phyloP scores from a whole-genome alignment of 2,113 vertebrate species.

The Suricata suricatta region DNA sequence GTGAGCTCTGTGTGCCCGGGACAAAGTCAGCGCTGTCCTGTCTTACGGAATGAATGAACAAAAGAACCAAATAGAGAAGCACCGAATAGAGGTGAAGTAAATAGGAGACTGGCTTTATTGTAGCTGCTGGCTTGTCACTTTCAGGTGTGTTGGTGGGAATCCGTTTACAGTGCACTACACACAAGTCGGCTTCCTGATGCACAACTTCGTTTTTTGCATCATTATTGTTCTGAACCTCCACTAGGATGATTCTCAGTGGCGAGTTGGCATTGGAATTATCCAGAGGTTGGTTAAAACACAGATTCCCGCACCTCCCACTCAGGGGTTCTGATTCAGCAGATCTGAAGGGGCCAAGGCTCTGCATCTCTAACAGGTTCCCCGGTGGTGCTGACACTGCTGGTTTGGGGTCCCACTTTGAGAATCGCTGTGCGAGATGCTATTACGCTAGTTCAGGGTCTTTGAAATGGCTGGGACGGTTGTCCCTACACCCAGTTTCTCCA shows the following conservation, averaged over 20 bases:
- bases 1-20: not conserved
- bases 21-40: not conserved
- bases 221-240: not conserved
- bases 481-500: not conserved
- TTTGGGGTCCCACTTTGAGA: not conserved
- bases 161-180: not conserved
- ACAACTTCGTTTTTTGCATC: not conserved
- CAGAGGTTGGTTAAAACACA: not conserved
- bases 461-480: fast-evolving
- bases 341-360: not conserved
- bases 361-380: not conserved
- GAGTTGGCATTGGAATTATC: not conserved
- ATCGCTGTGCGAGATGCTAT: fast-evolving
- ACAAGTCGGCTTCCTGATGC: not conserved
- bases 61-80: not conserved
- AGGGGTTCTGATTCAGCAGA: not conserved
- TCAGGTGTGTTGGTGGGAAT: not conserved
- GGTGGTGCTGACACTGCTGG: fast-evolving
- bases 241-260: not conserved
- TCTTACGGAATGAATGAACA: not conserved
- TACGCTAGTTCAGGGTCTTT: not conserved
- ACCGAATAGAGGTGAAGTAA: not conserved
- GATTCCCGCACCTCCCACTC: not conserved
- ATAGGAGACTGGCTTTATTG: not conserved
- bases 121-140: not conserved